Base-by-base conservation (phyloP, 2,113 vertebrate species). In the Cacatua alba region DNA sequence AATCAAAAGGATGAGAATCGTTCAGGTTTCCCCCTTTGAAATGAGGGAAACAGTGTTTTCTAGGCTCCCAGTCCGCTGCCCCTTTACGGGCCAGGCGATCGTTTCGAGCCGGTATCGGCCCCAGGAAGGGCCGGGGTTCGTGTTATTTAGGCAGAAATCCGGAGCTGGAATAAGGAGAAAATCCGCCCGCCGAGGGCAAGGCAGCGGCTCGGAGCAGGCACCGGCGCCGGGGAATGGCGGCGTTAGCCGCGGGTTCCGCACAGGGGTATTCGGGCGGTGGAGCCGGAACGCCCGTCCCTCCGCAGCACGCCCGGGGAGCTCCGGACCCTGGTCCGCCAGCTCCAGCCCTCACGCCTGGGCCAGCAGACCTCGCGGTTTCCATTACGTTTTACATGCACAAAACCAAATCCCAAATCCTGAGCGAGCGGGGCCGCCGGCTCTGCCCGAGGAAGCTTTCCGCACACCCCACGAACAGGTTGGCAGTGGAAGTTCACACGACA, bases 1-100 rank as follows among this genome's bases (percentile, higher is more conserved):
- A 98, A 98, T 99, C 98, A 99, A 98, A 98, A 98, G 97, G 97
- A 98, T 97, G 97, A 97, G 97, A 98, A 98, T 98, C 97, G 26
- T 93, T 97, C 98, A 98, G 98, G 96, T 98, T 98, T 96, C 94
- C 60, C 80, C 88, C 98, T 98, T 98, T 98, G 98, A 98, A 98
- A 98, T 86, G 93, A 98, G 94, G 95, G 97, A 97, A 95, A 98
- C 98, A 98, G 98, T 98, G 98, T 97, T 96, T 98, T 95, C 95
- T 95, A 92, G 91, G 92, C 93, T 98, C 96, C 87, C 91, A 65
- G 79, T 96, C 85, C 90, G 82, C 92, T 94, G 88, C 55, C 86
- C 52, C 95, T 94, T 95, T 67, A 96, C 90, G 46, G 97, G 93
- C 80, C 91, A 85, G 88, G 29, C 71, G 63, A 92, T 91, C 2